phyloP scores from a whole-genome alignment of 2,797 vertebrate species.

The Melanotaenia trifasciata region DNA sequence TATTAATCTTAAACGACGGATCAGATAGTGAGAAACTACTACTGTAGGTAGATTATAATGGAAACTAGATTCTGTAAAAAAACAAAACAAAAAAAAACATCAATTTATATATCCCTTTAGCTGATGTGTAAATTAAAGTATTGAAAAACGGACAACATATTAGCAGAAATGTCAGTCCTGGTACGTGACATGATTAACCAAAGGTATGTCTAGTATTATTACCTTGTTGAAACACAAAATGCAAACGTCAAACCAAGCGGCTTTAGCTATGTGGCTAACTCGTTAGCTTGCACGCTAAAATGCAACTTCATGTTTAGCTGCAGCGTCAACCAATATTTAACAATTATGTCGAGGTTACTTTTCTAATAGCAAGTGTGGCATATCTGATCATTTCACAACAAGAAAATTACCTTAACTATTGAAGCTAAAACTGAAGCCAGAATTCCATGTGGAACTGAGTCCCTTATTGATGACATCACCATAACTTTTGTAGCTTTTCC shows the following conservation, averaged over 20 bases:
- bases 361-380: not conserved
- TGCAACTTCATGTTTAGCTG: no score
- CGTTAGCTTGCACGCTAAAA: conserved; percentile 36
- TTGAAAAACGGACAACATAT: not conserved
- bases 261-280: conserved; percentile 14
- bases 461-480: conserved; percentile 66
- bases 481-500: fast-evolving
- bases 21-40: not conserved
- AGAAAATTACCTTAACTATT: conserved; percentile 38
- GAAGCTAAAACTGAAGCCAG: conserved; percentile 7
- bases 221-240: not conserved
- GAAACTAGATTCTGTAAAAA: not conserved
- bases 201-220: not conserved
- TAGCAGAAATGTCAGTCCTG: no score
- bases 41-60: not conserved
- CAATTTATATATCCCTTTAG: not conserved
- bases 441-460: conserved; percentile 56
- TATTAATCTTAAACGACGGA: not conserved
- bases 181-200: no score
- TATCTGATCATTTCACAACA: fast-evolving
- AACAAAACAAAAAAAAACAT: not conserved
- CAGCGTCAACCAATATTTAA: fast-evolving
- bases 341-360: not conserved
- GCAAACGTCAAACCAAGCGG: not conserved
- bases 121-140: not conserved